Evolutionary conservation across 2,797 vertebrate genomes (phyloP).

Genomic region (Lateolabrax maculatus): DNA sequence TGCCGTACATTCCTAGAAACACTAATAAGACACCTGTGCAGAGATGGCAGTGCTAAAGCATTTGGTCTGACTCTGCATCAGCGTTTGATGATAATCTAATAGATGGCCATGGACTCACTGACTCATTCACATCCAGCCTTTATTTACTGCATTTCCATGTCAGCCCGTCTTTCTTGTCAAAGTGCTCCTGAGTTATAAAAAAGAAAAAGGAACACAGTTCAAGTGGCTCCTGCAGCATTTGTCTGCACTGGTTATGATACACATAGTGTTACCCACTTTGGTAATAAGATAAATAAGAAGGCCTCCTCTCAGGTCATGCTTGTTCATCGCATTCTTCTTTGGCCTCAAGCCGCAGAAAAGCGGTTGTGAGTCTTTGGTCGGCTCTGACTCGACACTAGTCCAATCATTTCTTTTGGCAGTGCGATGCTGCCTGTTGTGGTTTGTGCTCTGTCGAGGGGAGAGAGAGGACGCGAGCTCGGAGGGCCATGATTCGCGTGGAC

Average conservation of each 20-base stretch:
- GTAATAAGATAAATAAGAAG: conserved; percentile 38
- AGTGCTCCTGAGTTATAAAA: conserved; percentile 15
- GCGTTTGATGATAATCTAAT: conserved; percentile 64
- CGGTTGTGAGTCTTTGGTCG: conserved; percentile 43
- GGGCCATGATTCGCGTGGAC: conserved; percentile 43
- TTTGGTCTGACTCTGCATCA: conserved; percentile 42
- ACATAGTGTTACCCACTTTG: conserved; percentile 22
- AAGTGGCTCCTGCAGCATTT: conserved; percentile 42
- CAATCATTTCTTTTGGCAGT: conserved; percentile 69
- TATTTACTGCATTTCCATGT: conserved; percentile 64
- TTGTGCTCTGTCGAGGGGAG: conserved; percentile 32
- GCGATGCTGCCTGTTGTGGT: conserved; percentile 59
- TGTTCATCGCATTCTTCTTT: conserved; percentile 54
- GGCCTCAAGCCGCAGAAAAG: conserved; percentile 49
- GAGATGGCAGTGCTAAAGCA: conserved; percentile 14
- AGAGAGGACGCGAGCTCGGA: conserved; percentile 36
- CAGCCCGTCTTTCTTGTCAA: conserved; percentile 61
- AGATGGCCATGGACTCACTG: conserved; percentile 52
- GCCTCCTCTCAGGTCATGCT: conserved; percentile 31
- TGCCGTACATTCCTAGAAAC: conserved; percentile 35
- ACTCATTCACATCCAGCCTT: conserved; percentile 50
- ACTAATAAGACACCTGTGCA: conserved; percentile 62
- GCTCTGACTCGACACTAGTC: conserved; percentile 63
- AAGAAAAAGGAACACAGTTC: conserved; percentile 34
- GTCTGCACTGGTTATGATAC: conserved; percentile 38